Evolutionary conservation across 1,140 invertebrate genomes (phyloP).

Genomic region (Panagrolaimus sp.): DNA sequence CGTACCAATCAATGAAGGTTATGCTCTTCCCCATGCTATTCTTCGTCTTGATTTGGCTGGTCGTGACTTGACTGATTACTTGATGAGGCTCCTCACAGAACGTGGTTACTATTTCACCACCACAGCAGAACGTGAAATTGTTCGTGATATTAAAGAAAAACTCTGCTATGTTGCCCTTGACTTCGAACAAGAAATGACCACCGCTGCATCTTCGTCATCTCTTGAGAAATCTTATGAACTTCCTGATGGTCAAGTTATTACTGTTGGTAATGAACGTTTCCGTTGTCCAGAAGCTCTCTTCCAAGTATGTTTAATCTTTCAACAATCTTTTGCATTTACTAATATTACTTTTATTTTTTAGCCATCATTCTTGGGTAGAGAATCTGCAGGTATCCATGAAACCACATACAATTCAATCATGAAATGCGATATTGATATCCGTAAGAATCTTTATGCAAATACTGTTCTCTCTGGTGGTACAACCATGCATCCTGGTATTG

Average conservation of each 20-base stretch:
- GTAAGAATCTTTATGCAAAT: conserved; percentile 86
- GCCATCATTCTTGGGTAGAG: conserved; percentile 68
- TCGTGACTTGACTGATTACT: conserved; percentile 53
- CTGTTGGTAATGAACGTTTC: conserved; percentile 93
- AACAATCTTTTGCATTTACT: conserved; percentile 95
- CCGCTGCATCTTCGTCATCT: conserved; percentile 67
- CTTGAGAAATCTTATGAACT: conserved; percentile 63
- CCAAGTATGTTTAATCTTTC: conserved; percentile 74
- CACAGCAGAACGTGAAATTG: conserved; percentile 75
- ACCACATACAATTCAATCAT: conserved; percentile 93
- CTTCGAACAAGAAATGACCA: conserved; percentile 91
- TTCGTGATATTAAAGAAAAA: conserved; percentile 76
- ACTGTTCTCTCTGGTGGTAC: conserved; percentile 66
- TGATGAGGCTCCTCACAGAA: conserved; percentile 45
- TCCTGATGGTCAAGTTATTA: conserved; percentile 66
- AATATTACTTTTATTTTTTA: conserved; percentile 57
- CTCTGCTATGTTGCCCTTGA: conserved; percentile 73
- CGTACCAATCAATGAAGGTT: conserved; percentile 56
- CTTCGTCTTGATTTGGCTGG: conserved; percentile 52
- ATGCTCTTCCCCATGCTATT: conserved; percentile 52
- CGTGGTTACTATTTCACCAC: conserved; percentile 58
- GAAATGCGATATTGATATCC: conserved; percentile 87
- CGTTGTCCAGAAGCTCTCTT: conserved; percentile 92
- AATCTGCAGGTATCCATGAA: conserved; percentile 86
- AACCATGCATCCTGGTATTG: conserved; percentile 64